phyloP scores from a whole-genome alignment of 1,140 invertebrate genomes.

The Drosophila bipectinata region DNA sequence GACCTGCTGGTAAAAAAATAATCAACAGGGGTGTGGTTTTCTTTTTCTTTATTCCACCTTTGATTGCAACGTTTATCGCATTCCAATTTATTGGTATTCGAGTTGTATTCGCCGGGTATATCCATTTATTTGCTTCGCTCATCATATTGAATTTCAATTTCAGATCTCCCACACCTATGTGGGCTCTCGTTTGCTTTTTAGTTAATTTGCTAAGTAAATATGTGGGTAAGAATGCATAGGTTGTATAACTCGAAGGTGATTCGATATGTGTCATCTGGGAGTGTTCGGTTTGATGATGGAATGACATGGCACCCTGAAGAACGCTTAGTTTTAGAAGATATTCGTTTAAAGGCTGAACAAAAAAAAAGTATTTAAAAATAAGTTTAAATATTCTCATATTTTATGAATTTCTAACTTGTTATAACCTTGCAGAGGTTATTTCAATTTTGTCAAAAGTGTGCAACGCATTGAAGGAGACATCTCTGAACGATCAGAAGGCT shows the following conservation, averaged over 20 bases:
- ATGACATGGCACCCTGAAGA: conserved; percentile 1
- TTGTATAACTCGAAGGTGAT: conserved; percentile 43
- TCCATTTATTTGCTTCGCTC: conserved; percentile 58
- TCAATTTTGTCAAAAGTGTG: too few species aligned
- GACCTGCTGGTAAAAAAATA: conserved; percentile 33
- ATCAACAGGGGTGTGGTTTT: conserved; percentile 31
- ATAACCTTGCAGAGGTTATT: too few species aligned
- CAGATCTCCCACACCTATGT: conserved; percentile 50
- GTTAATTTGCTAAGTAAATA: conserved; percentile 82
- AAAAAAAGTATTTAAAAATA: neutral
- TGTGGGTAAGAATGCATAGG: conserved; percentile 34
- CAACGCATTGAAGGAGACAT: too few species aligned
- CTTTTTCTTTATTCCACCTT: conserved; percentile 43
- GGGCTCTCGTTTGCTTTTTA: conserved; percentile 60
- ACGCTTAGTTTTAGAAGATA: neutral
- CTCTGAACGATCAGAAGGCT: too few species aligned
- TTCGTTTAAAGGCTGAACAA: neutral
- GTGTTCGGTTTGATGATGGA: conserved; percentile 54
- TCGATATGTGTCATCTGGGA: conserved; percentile 61
- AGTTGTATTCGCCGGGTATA: conserved; percentile 40
- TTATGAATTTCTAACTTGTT: too few species aligned
- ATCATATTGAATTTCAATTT: conserved; percentile 81
- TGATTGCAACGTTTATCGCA: conserved; percentile 77
- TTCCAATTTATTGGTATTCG: conserved; percentile 77
- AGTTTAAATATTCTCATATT: too few species aligned